Evolutionary conservation across 2,113 vertebrate species (phyloP).

Genomic region (Hydrochoerus hydrochaeris): DNA sequence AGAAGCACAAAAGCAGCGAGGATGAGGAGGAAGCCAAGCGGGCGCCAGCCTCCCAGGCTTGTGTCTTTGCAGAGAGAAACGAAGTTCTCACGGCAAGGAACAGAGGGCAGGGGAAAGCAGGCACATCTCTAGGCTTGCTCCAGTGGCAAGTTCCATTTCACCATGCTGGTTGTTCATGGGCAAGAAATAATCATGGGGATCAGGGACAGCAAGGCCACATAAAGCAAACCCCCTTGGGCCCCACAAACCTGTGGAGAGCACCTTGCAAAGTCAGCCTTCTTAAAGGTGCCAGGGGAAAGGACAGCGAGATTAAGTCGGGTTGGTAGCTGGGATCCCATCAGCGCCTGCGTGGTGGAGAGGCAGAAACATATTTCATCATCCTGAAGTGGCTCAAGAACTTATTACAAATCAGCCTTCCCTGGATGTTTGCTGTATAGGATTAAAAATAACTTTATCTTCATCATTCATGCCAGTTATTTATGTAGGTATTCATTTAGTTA

Average conservation of each 20-base stretch:
- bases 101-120: not conserved
- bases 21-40: rapidly evolving
- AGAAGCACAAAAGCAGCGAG: not conserved
- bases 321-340: not conserved
- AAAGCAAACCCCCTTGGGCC: not conserved
- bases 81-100: not conserved
- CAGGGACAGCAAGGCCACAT: not conserved
- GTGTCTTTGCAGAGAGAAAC: not conserved
- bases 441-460: not conserved
- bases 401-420: not conserved
- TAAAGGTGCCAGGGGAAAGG: not conserved
- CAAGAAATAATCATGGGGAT: not conserved
- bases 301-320: not conserved
- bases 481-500: not conserved
- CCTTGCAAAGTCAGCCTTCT: not conserved
- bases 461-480: not conserved
- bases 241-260: not conserved
- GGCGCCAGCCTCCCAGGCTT: rapidly evolving
- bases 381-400: not conserved
- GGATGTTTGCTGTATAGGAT: not conserved
- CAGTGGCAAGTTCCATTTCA: not conserved
- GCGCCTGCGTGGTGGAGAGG: not conserved
- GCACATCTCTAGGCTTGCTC: not conserved
- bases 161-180: not conserved
- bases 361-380: not conserved